A percentile compares a stretch with the other conserved stretches of the same genome.
These are phyloP conservation scores for Coregonus ussuriensis DNA, from an alignment of 2,797 vertebrate genomes.

Conservation along the genomic window DNA sequence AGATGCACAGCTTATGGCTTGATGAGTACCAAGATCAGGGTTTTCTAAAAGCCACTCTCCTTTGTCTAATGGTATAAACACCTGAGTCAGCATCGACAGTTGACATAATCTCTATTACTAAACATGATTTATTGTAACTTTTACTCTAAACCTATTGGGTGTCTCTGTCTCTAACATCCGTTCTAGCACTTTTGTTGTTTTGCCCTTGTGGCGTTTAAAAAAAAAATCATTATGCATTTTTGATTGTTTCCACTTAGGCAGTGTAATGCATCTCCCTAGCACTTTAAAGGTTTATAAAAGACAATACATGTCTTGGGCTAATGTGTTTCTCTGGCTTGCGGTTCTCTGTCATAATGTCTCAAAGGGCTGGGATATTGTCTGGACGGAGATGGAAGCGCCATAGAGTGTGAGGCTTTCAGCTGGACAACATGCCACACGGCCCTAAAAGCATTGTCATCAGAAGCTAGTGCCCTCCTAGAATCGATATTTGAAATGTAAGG, in stretches of 20 bases:
- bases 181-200: neutral
- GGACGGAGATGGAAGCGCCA: neutral
- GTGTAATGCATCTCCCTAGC: neutral
- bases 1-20: too few species aligned
- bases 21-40: neutral
- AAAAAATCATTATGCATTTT: neutral
- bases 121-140: neutral
- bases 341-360: neutral
- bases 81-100: neutral
- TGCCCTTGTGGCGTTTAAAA: neutral
- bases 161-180: neutral
- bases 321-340: neutral
- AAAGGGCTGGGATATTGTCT: neutral
- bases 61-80: neutral
- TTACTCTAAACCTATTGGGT: neutral
- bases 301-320: conserved; percentile 2
- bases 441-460: neutral
- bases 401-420: neutral
- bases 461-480: neutral
- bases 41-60: neutral
- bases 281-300: neutral
- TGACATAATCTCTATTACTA: neutral
- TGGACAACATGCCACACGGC: neutral
- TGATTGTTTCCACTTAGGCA: neutral
- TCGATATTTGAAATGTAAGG: neutral